These are phyloP conservation scores for Zophobas atratus DNA, from an alignment of 1,140 invertebrate species.

Conservation along the genomic window DNA sequence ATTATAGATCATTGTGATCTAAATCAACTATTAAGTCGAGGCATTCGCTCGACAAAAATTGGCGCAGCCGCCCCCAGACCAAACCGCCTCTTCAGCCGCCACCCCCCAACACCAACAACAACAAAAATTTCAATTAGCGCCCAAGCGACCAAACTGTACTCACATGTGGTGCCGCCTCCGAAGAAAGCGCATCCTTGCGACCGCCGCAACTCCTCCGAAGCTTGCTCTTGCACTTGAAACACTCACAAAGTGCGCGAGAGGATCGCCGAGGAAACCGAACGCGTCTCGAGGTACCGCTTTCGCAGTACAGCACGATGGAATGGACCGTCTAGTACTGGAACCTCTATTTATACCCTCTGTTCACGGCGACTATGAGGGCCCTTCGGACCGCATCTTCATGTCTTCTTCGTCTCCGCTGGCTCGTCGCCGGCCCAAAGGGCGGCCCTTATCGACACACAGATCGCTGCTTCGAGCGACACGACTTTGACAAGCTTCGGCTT, in stretches of 20 bases:
- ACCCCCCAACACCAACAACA: not conserved
- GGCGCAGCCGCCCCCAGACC: not conserved
- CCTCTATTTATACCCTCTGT: conserved; percentile 36
- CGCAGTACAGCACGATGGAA: conserved; percentile 34
- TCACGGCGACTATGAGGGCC: conserved; percentile 9
- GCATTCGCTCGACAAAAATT: not conserved
- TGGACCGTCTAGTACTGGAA: conserved; percentile 36
- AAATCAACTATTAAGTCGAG: not conserved
- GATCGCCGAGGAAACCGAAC: conserved; percentile 25
- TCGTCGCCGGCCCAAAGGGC: conserved; percentile 10
- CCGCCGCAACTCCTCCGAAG: not conserved
- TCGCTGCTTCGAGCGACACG: not conserved
- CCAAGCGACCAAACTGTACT: not conserved
- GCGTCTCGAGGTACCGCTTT: conserved; percentile 33
- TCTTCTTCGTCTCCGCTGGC: conserved; percentile 4
- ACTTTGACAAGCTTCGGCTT: not conserved
- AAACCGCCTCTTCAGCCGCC: too few species aligned
- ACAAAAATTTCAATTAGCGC: not conserved
- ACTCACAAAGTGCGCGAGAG: conserved; percentile 21
- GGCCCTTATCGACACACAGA: conserved; percentile 2
- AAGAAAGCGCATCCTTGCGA: conserved; percentile 16
- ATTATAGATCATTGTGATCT: not conserved
- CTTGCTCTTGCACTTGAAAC: conserved; percentile 34
- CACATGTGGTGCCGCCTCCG: conserved; percentile 14
- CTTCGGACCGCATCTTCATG: conserved; percentile 16